Evolutionary conservation across 1,140 invertebrate genomes (phyloP).

Genomic region (Cherax quadricarinatus): DNA sequence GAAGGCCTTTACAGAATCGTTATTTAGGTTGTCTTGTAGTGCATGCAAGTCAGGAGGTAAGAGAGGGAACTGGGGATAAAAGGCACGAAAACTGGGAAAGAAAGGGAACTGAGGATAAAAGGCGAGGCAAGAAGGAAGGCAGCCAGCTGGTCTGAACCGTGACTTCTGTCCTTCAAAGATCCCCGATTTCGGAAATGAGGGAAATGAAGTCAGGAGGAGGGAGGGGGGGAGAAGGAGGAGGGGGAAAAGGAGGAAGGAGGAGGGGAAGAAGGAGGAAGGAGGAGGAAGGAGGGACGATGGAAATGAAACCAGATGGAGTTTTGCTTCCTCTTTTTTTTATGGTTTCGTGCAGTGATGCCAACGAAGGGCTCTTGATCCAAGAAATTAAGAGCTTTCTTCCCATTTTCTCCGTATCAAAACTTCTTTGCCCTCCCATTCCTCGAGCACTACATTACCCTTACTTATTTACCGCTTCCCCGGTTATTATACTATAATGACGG

Average conservation of each 20-base stretch:
- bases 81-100: background rate
- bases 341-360: too few species aligned
- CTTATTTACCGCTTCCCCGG: too few species aligned
- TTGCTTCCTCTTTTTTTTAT: background rate
- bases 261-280: background rate
- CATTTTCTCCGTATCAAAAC: too few species aligned
- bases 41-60: too few species aligned
- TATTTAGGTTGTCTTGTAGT: too few species aligned
- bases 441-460: too few species aligned
- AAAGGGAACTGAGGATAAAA: background rate
- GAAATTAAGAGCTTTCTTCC: too few species aligned
- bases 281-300: background rate
- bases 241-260: background rate
- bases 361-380: too few species aligned
- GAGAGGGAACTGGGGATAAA: background rate
- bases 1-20: too few species aligned
- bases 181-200: constrained; percentile 21
- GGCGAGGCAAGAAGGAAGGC: constrained; percentile 8
- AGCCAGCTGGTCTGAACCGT: constrained; percentile 9
- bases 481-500: too few species aligned
- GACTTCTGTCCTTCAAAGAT: constrained; percentile 26
- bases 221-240: background rate
- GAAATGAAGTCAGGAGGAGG: constrained; percentile 20
- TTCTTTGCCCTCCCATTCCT: too few species aligned
- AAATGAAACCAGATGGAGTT: background rate